A percentile compares a stretch with the other conserved stretches of the same genome.
Conservation (phyloP, 2,113 vertebrate species). For the Spea multiplicata region DNA sequence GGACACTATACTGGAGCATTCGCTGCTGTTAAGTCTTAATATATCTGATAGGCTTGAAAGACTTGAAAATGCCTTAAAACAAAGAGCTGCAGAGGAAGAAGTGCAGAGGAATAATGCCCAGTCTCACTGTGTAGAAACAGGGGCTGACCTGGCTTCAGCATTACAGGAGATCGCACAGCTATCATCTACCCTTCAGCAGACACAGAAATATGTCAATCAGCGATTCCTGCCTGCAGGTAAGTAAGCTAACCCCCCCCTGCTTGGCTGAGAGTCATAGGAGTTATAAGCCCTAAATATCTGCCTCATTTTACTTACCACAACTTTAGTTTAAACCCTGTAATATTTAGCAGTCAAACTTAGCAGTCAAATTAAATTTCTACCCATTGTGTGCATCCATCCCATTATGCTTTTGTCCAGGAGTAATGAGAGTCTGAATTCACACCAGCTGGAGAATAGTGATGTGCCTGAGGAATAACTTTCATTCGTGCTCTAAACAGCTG, state of each 20-base stretch:
- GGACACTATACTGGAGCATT: slow-evolving; percentile 62
- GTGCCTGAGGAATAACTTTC: neutral
- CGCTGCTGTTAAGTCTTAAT: slow-evolving; percentile 64
- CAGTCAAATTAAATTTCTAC: too few relatives aligned
- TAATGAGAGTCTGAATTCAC: too few relatives aligned
- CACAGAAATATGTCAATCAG: slow-evolving; percentile 59
- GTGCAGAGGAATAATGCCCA: slow-evolving; percentile 48
- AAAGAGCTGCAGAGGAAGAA: slow-evolving; percentile 38
- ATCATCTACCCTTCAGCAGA: slow-evolving; percentile 60
- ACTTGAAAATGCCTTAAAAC: slow-evolving; percentile 67
- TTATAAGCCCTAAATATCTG: too few relatives aligned
- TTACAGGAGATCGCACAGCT: slow-evolving; percentile 65
- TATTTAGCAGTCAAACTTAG: too few relatives aligned
- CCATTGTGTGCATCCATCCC: too few relatives aligned
- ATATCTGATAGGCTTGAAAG: slow-evolving; percentile 63
- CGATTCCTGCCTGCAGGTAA: slow-evolving; percentile 81
- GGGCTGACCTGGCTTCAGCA: slow-evolving; percentile 50
- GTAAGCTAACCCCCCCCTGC: slow-evolving; percentile 13
- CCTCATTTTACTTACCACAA: too few relatives aligned
- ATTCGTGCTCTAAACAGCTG: slow-evolving; percentile 10
- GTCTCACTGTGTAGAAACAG: slow-evolving; percentile 6
- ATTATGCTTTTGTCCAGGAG: too few relatives aligned
- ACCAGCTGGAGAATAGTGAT: neutral
- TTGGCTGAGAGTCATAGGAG: too few relatives aligned
- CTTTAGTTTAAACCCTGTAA: too few relatives aligned